Conservation (phyloP, 1,140 invertebrate genomes). For the Megalopta genalis region DNA sequence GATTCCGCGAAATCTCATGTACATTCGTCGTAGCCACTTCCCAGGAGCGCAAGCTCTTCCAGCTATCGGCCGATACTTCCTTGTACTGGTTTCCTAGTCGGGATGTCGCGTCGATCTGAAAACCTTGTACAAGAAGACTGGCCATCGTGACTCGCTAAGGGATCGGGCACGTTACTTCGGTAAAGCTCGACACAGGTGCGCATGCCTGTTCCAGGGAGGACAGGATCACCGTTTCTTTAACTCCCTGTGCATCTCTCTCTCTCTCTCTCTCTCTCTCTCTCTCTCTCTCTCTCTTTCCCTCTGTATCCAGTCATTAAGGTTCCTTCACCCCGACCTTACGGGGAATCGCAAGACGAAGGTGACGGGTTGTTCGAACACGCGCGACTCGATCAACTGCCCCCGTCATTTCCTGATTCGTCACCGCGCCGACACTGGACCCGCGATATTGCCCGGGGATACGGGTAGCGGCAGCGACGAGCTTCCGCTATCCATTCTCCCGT, state of each 20-base stretch:
- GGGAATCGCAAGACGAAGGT: constrained; percentile 46
- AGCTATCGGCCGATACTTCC: constrained; percentile 60
- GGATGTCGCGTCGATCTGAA: constrained; percentile 65
- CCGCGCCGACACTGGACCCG: background rate
- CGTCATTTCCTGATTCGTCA: constrained; percentile 33
- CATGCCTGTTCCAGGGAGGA: constrained; percentile 61
- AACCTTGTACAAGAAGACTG: constrained; percentile 62
- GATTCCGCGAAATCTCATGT: constrained; percentile 39
- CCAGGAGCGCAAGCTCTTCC: constrained; percentile 56
- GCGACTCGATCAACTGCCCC: constrained; percentile 3
- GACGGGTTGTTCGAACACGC: constrained; percentile 24
- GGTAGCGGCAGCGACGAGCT: background rate
- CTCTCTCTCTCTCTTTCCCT: constrained; percentile 16
- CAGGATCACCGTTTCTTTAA: constrained; percentile 64
- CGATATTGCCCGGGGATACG: background rate
- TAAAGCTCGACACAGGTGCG: constrained; percentile 66
- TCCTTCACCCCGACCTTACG: constrained; percentile 56
- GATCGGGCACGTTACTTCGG: constrained; percentile 65
- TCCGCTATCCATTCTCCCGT: too few relatives aligned
- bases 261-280: too few relatives aligned
- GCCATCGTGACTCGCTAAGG: constrained; percentile 66
- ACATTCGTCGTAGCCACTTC: constrained; percentile 56
- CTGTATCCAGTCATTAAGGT: constrained; percentile 59
- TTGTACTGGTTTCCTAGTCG: constrained; percentile 69
- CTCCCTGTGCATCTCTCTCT: constrained; percentile 19